Base-by-base conservation (phyloP, 2,797 vertebrate species). In the Gambelia wislizenii region DNA sequence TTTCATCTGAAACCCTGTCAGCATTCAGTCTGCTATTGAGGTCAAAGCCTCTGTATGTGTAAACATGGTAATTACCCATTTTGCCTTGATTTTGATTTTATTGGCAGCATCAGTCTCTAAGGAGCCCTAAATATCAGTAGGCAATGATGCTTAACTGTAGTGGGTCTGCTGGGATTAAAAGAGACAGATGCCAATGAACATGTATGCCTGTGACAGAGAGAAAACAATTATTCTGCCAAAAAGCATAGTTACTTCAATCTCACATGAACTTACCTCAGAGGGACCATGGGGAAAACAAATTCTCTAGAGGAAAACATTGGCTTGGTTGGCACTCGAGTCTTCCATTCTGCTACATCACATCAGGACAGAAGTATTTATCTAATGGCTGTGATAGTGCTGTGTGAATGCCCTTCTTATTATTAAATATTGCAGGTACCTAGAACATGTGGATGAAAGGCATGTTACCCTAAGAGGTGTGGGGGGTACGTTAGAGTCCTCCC, bases 11-110 rank as follows among this genome's bases (percentile, higher is more conserved):
- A 77, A 85, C 27, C 14, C 42, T 72, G 2, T 8, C 76, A 16
- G 64, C 88, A 84, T 59, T 87, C 25, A 85, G 39, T 83, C 36
- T 88, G 12, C 88, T 86, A 44, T 89, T 27, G n/a, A 20, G 77
- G 69, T 75, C 42, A 83, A 92, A 72, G 0, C 39, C 1, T 36
- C 1, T 72, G 79, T 0, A 88, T 69, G 74, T 85, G 64, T 30
- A 81, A 91, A 18, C 1, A 54, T 59, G 79, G 72, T 84, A 88
- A 83, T 56, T 86, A 0, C 6, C 16, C 42, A 72, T 39, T 49
- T 25, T 91, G 78, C 0, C 30, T 81, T 42, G 61, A 56, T 89
- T 84, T 91, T 87, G 88, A 81, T 74, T 90, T 85, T 92, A 83
- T 89, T 88, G 83, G 77, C 77, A 72, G 33, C n/a, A 16, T 42